phyloP scores from a whole-genome alignment of 2,888 invertebrate species.

The Acutogordius australiensis region DNA sequence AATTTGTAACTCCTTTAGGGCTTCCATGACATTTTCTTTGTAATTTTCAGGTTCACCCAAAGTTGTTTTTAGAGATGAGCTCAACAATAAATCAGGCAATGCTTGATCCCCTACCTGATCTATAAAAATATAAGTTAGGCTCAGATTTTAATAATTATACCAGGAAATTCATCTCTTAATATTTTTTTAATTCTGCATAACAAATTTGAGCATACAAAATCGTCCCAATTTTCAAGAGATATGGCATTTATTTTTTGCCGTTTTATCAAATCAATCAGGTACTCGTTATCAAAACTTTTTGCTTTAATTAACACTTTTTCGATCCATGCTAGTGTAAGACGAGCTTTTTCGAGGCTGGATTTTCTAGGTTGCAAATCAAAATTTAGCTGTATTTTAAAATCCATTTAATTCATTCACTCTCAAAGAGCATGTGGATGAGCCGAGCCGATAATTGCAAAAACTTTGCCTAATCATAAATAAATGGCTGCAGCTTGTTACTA shows the following conservation, averaged over 20 bases:
- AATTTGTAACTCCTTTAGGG: constrained; percentile 9
- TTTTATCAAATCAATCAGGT: neutral
- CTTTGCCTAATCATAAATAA: no score
- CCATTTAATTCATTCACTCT: neutral
- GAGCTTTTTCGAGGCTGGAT: neutral
- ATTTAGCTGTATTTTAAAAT: neutral
- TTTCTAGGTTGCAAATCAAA: neutral
- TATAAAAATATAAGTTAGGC: no score
- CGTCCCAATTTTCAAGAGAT: neutral
- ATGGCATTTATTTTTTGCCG: constrained; percentile 8
- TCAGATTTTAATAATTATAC: neutral
- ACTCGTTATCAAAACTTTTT: neutral
- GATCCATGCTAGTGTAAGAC: constrained; percentile 8
- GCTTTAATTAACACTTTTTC: neutral
- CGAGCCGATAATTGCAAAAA: no score
- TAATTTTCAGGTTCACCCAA: neutral
- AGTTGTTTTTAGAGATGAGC: neutral
- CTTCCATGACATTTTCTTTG: constrained; percentile 12
- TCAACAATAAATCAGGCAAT: neutral
- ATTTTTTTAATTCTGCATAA: neutral
- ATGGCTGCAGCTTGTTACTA: no score
- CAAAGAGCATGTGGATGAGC: no score
- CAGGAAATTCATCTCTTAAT: neutral
- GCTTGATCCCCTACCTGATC: no score
- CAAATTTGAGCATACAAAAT: neutral